phyloP scores from a whole-genome alignment of 2,113 vertebrate species.

The Apus apus region DNA sequence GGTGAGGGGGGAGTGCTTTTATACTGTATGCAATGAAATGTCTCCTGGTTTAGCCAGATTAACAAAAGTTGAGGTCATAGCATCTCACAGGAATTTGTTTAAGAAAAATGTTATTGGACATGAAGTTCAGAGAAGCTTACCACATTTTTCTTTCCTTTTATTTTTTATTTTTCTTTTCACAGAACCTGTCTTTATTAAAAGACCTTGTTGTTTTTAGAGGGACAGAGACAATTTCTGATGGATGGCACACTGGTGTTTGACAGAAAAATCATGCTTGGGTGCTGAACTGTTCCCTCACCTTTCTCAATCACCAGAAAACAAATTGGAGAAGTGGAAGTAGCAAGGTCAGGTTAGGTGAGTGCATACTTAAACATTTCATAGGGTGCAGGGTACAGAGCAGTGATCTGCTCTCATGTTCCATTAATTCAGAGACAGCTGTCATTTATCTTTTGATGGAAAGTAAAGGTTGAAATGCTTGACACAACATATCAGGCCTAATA shows the following conservation, averaged over 20 bases:
- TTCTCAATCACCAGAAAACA: slow-evolving; percentile 55
- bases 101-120: not conserved
- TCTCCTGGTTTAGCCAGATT: not conserved
- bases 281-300: slow-evolving; percentile 33
- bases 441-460: slow-evolving; percentile 69
- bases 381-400: slow-evolving; percentile 24
- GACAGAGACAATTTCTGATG: slow-evolving; percentile 26
- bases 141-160: no score
- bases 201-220: not conserved
- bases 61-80: not conserved
- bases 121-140: not conserved
- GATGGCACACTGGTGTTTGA: slow-evolving; percentile 2
- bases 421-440: slow-evolving; percentile 73
- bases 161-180: no score
- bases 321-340: slow-evolving; percentile 52
- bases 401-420: slow-evolving; percentile 48
- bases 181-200: not conserved
- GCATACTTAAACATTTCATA: slow-evolving; percentile 61
- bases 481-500: slow-evolving; percentile 40
- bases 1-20: not conserved
- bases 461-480: slow-evolving; percentile 58
- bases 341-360: slow-evolving; percentile 38
- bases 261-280: slow-evolving; percentile 2
- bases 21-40: not conserved
- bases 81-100: not conserved